phyloP scores from a whole-genome alignment of 2,888 invertebrate species.

The Synanthedon formicaeformis region DNA sequence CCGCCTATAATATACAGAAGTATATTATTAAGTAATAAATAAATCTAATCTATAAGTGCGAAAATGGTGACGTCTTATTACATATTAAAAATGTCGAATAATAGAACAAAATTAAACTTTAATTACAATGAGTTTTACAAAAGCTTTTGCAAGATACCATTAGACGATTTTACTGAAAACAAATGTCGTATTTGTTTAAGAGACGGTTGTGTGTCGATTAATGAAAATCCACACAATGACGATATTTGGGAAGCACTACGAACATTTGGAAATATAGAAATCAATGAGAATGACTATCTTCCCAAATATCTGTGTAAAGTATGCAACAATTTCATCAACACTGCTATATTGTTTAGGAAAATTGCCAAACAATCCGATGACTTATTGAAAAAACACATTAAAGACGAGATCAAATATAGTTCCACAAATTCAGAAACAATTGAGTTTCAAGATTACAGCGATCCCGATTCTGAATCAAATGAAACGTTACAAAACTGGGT shows the following conservation, averaged over 20 bases:
- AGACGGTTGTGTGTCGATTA: conserved; percentile 18
- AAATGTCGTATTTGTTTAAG: conserved; percentile 17
- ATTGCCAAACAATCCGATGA: conserved; percentile 31
- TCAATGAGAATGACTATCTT: conserved; percentile 28
- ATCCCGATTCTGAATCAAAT: background rate
- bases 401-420: conserved; percentile 1
- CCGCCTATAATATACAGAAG: no score
- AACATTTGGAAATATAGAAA: conserved; percentile 22
- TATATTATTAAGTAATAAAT: no score
- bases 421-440: background rate
- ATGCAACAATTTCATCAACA: conserved; percentile 36
- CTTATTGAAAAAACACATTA: conserved; percentile 21
- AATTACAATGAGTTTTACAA: conserved; percentile 8
- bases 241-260: conserved; percentile 12
- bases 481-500: background rate
- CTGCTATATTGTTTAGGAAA: conserved; percentile 35
- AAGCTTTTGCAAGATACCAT: conserved; percentile 6
- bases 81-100: conserved; percentile 10
- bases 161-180: conserved; percentile 3
- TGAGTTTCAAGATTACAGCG: conserved; percentile 1
- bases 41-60: background rate
- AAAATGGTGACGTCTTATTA: conserved; percentile 17
- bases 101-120: conserved; percentile 4
- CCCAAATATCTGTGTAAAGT: conserved; percentile 36
- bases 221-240: conserved; percentile 5